Evolutionary conservation across 1,140 invertebrate genomes (phyloP).

Genomic region (Bombus breviceps): DNA sequence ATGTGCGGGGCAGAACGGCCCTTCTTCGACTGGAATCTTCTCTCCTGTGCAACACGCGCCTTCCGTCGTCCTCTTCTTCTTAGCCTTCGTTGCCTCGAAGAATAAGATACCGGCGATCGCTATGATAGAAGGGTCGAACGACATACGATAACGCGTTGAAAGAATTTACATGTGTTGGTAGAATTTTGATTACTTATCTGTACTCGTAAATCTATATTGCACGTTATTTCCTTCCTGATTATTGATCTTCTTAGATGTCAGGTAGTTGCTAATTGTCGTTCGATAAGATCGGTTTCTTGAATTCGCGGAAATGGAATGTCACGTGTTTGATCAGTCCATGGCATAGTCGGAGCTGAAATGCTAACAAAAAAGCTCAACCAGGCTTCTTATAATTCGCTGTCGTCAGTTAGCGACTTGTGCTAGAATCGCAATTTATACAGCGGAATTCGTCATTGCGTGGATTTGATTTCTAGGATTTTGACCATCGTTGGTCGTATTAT

Average conservation of each 20-base stretch:
- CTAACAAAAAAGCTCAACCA: conserved; percentile 48
- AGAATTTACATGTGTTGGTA: not conserved
- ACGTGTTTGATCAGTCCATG: conserved; percentile 7
- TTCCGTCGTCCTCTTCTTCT: conserved; percentile 62
- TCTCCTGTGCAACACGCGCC: conserved; percentile 51
- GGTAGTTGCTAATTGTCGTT: not conserved
- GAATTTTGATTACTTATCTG: not conserved
- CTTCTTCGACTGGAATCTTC: conserved; percentile 70
- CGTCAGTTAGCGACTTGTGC: conserved; percentile 11
- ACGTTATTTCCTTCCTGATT: not conserved
- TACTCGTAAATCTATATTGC: not conserved
- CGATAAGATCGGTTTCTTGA: conserved; percentile 5
- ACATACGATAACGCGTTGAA: not conserved
- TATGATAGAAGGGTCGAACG: conserved; percentile 1
- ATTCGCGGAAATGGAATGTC: not conserved
- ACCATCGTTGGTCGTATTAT: not conserved
- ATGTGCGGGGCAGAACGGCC: conserved; percentile 73
- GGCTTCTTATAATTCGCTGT: conserved; percentile 44
- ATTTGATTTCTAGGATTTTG: not conserved
- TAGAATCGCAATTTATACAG: too few relatives aligned
- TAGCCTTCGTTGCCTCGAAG: conserved; percentile 50
- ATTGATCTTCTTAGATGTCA: not conserved
- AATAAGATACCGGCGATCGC: conserved; percentile 40
- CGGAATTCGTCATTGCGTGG: not conserved
- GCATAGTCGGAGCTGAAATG: not conserved